Conservation (phyloP, 1,140 invertebrate species). For the Lerema accius region DNA sequence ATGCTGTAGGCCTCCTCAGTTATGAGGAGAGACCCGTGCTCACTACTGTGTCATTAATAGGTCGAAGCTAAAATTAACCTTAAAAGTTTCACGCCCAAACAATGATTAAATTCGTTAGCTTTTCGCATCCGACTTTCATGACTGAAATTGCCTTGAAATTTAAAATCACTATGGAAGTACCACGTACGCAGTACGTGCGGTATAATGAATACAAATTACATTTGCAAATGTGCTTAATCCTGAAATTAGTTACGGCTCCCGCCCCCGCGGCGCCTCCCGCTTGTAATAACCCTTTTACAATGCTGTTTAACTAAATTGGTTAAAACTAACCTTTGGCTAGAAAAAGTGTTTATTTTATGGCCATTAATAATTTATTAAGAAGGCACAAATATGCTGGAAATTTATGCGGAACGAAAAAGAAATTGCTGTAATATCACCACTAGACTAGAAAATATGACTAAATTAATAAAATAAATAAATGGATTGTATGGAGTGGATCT, state of each 20-base stretch:
- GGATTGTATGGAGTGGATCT: too few species aligned
- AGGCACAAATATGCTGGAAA: too few species aligned
- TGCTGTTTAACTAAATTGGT: constrained; percentile 27
- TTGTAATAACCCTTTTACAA: constrained; percentile 15
- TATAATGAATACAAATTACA: constrained; percentile 78
- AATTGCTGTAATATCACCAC: too few species aligned
- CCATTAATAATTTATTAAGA: too few species aligned
- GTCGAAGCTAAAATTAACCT: too few species aligned
- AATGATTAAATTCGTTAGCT: constrained; percentile 29
- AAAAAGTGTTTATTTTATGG: too few species aligned
- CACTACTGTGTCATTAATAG: too few species aligned
- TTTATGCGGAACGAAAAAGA: too few species aligned
- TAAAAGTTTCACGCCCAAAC: constrained; percentile 1
- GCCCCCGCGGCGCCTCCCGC: constrained; percentile 41
- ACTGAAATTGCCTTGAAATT: constrained; percentile 33
- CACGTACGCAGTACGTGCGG: constrained; percentile 41
- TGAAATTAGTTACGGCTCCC: constrained; percentile 66
- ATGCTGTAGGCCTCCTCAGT: too few species aligned
- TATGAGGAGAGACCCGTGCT: too few species aligned
- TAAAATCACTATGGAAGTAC: constrained; percentile 32
- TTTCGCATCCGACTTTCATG: constrained; percentile 31
- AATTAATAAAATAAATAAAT: too few species aligned
- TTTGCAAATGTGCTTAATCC: constrained; percentile 77
- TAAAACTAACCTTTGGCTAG: constrained; percentile 14
- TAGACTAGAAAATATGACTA: too few species aligned